phyloP scores from a whole-genome alignment of 2,113 vertebrate species.

The Heterotilapia buettikoferi region DNA sequence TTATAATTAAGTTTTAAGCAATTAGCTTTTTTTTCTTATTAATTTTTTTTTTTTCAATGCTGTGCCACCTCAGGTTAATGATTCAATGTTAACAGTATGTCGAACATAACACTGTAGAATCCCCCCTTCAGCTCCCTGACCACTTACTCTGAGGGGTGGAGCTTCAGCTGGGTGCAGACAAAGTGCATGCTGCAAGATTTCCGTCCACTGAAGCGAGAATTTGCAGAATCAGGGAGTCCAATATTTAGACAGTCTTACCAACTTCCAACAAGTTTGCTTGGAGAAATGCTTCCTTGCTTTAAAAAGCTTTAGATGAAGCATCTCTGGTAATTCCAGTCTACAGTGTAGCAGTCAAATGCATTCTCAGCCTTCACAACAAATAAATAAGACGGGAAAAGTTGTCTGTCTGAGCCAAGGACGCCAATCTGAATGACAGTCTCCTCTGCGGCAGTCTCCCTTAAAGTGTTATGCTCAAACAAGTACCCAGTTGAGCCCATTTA shows the following conservation, averaged over 20 bases:
- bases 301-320: neutral
- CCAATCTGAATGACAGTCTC: neutral
- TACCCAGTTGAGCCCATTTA: neutral
- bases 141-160: neutral
- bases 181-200: neutral
- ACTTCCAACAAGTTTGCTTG: neutral
- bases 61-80: neutral
- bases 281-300: neutral
- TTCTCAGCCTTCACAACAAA: neutral
- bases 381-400: neutral
- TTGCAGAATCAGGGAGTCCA: neutral
- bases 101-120: neutral
- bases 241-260: neutral
- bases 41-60: neutral
- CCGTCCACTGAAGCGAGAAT: neutral
- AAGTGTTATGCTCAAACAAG: neutral
- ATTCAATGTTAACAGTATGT: neutral
- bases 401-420: neutral
- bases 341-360: neutral
- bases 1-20: neutral
- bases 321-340: neutral
- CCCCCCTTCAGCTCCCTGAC: neutral
- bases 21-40: neutral
- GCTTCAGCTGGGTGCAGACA: neutral
- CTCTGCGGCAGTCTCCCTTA: fast-evolving